Evolutionary conservation across 1,140 invertebrate species (phyloP).

Genomic region (Lucilia sericata): DNA sequence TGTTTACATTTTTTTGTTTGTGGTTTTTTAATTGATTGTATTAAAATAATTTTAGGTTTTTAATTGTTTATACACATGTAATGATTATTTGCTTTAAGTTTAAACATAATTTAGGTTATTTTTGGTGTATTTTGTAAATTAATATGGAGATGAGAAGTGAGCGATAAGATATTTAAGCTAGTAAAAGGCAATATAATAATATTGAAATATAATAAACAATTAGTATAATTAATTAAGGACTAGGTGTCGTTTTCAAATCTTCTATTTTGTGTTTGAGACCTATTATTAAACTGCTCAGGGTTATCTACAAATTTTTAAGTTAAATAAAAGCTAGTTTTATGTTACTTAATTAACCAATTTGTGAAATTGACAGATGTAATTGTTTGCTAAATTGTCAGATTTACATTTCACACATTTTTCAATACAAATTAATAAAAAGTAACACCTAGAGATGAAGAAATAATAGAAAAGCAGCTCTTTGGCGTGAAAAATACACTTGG

Average conservation of each 20-base stretch:
- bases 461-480: background rate
- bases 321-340: too few relatives aligned
- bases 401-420: background rate
- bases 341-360: background rate
- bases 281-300: too few relatives aligned
- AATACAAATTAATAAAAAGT: background rate
- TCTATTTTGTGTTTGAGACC: too few relatives aligned
- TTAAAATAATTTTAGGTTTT: background rate
- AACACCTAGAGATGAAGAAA: background rate
- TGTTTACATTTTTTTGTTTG: background rate
- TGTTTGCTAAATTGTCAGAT: background rate
- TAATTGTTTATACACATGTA: slow-evolving; percentile 17
- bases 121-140: background rate
- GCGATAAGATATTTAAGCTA: background rate
- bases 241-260: background rate
- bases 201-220: background rate
- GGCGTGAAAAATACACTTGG: too few relatives aligned
- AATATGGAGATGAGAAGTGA: too few relatives aligned
- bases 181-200: too few relatives aligned
- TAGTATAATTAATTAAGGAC: too few relatives aligned
- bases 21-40: background rate
- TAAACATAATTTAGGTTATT: background rate
- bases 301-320: too few relatives aligned
- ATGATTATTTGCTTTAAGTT: background rate
- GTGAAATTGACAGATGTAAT: background rate